Percentiles rank a stretch among this genome's conserved stretches.
Evolutionary conservation across 1,140 invertebrate species (phyloP).

Genomic region (Bombus picipes): DNA sequence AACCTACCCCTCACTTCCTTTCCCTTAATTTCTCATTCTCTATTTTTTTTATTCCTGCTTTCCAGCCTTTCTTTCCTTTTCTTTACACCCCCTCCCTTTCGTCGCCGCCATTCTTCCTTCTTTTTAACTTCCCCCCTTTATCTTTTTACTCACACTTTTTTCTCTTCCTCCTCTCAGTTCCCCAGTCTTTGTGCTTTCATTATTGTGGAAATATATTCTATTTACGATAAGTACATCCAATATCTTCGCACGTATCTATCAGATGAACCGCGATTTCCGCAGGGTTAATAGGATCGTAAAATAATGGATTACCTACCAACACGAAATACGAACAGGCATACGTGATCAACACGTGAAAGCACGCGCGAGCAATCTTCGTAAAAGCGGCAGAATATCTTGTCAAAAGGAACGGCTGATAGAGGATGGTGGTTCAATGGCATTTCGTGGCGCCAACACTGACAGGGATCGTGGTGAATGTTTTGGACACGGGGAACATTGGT

Average conservation of each 20-base stretch:
- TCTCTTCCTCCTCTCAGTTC: no score
- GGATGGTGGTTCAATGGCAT: slow-evolving; percentile 45
- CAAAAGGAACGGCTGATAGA: not conserved
- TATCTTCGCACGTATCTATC: not conserved
- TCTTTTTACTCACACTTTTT: no score
- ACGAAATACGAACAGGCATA: slow-evolving; percentile 38
- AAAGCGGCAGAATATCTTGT: slow-evolving; percentile 33
- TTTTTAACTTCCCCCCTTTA: no score
- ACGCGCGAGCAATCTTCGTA: slow-evolving; percentile 40
- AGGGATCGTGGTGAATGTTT: slow-evolving; percentile 62
- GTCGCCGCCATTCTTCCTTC: no score
- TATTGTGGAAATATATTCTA: no score
- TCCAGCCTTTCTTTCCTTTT: no score
- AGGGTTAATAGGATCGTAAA: not conserved
- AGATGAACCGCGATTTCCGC: not conserved
- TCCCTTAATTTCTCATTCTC: no score
- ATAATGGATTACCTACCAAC: slow-evolving; percentile 19
- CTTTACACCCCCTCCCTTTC: no score
- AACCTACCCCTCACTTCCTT: no score
- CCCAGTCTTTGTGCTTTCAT: no score
- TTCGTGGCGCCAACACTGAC: slow-evolving; percentile 39
- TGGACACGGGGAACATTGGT: slow-evolving; percentile 57
- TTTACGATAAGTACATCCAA: no score
- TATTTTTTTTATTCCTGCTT: no score
- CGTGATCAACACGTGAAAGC: slow-evolving; percentile 41